Conservation (phyloP, 2,888 invertebrate species). For the Ametastegia equiseti region DNA sequence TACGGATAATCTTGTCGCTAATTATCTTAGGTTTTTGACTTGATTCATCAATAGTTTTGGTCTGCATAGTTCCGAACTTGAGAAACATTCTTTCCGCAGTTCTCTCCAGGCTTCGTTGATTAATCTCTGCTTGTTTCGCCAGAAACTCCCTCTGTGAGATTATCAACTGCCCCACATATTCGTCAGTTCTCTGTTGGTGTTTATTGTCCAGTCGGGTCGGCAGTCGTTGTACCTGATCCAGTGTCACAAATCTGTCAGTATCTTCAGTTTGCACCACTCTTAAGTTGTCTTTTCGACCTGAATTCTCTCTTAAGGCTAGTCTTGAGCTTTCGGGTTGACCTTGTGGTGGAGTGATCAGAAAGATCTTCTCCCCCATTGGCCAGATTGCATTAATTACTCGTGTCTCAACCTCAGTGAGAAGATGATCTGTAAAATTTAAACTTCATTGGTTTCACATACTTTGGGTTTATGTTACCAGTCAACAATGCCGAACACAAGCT, state of each 20-base stretch:
- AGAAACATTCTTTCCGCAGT: no score
- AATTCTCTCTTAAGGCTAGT: no score
- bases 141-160: background rate
- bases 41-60: no score
- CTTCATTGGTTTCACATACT: background rate
- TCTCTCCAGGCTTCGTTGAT: background rate
- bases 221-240: no score
- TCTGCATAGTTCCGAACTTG: no score
- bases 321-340: slow-evolving; percentile 29
- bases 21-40: background rate
- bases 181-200: no score
- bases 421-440: background rate
- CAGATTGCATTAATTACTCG: slow-evolving; percentile 33
- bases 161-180: no score
- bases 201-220: no score
- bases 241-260: no score
- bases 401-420: slow-evolving; percentile 1
- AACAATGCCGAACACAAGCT: background rate
- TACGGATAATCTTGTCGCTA: background rate
- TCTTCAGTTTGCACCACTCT: no score
- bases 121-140: background rate
- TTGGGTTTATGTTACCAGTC: background rate
- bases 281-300: no score
- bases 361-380: slow-evolving; percentile 40
- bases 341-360: slow-evolving; percentile 30